Base-by-base conservation (phyloP, 2,888 invertebrate species). In the Acrobasis repandana region DNA sequence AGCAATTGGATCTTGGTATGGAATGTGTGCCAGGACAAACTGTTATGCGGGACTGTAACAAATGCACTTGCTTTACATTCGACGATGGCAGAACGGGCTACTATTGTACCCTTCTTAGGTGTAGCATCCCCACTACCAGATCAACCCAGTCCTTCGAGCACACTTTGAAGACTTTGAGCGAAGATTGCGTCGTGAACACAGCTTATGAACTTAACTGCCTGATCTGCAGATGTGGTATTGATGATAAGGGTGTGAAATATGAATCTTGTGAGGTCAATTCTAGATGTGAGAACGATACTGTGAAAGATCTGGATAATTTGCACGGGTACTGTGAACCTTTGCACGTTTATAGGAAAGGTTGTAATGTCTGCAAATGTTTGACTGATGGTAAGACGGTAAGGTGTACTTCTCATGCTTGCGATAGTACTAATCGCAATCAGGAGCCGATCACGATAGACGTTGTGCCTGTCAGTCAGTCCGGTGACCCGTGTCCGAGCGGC, bases 251-350 rank as follows among this genome's bases (percentile, higher is more conserved):
- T 0, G 63, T 70, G 0, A 84, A 76, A 54, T 67, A 68, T 11
- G 76, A 88, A 51, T 60, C 73, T 0, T 90, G 90, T 60, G 63
- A 73, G 2, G 60, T 71, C 0, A 73, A 82, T 48, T 62, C 65
- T 0, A 51, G 61, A 8, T 84, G 83, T 61, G 47, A 54, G 18
- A 38, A 56, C 4, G 61, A 49, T 18, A 61, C 51, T 9, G 16
- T 15, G 1, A 28, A 46, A 0, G 63, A 65, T 8, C 61, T 84
- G 8, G 61, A 71, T 5, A 62, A 70, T 1, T 62, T 81, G 60
- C 77, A 78, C 18, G 89, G 88, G 0, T 85, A 83, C n/a, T 91
- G 90, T 51, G 80, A 86, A 48, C 88, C 90, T 0, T 58, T 80
- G 33, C 82, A 82, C 9, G 49, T 63, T 1, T 91, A 90, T 60